These are phyloP conservation scores for Lagenorhynchus albirostris DNA, from an alignment of 2,113 vertebrate species.

Conservation along the genomic window DNA sequence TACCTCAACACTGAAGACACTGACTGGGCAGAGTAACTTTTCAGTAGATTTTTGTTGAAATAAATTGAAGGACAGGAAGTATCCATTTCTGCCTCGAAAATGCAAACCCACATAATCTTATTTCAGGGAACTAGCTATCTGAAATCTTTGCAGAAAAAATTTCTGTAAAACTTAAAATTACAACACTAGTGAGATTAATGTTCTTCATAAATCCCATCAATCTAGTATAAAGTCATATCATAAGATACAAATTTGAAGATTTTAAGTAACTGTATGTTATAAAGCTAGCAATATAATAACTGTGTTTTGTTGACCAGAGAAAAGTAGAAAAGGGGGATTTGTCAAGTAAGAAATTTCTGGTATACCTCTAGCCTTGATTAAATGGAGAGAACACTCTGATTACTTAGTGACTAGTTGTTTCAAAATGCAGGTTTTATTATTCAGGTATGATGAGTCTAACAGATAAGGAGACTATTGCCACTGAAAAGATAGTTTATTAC, in stretches of 20 bases:
- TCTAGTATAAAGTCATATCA: background rate
- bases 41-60: background rate
- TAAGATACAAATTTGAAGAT: background rate
- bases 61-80: background rate
- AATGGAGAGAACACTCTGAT: background rate
- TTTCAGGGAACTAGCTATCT: background rate
- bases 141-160: constrained; percentile 19
- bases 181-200: background rate
- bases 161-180: background rate
- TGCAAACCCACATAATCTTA: background rate
- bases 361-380: background rate
- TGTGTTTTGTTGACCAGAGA: background rate
- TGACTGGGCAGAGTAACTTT: background rate
- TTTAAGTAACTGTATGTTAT: background rate
- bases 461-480: background rate
- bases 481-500: background rate
- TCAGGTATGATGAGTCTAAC: background rate
- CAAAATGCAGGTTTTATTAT: background rate
- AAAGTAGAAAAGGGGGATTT: background rate
- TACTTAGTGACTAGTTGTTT: constrained; percentile 13
- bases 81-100: constrained; percentile 13
- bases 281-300: background rate
- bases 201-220: background rate
- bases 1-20: background rate
- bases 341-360: background rate